These are phyloP conservation scores for Nannoperca obscura DNA, from an alignment of 2,797 vertebrate species.

Conservation along the genomic window DNA sequence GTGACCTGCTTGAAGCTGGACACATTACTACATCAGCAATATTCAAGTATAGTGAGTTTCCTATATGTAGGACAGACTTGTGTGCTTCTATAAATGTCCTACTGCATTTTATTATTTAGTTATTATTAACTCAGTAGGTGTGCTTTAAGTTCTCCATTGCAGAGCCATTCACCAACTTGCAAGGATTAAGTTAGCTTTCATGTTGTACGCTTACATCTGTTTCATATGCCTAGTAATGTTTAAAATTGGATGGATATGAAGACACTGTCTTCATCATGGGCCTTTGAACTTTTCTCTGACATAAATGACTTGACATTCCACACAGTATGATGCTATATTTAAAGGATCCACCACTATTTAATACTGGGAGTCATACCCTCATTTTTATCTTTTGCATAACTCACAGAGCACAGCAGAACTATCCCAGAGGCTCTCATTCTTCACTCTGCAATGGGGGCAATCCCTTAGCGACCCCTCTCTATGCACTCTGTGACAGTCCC, in stretches of 20 bases:
- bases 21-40: not conserved
- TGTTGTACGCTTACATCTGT: not conserved
- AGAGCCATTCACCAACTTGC: not conserved
- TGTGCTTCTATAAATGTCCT: not conserved
- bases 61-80: not conserved
- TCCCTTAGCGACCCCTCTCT: slow-evolving; percentile 62
- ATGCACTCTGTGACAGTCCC: slow-evolving; percentile 70
- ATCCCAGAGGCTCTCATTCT: slow-evolving; percentile 40
- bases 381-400: slow-evolving; percentile 46
- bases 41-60: not conserved
- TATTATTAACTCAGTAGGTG: not conserved
- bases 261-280: not conserved
- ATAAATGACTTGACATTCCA: slow-evolving; percentile 27
- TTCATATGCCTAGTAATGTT: not conserved
- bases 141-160: not conserved
- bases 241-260: not conserved
- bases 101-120: not conserved
- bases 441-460: slow-evolving; percentile 54
- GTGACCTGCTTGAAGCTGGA: not conserved
- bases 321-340: slow-evolving; percentile 14
- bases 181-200: not conserved
- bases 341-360: slow-evolving; percentile 34
- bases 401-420: slow-evolving; percentile 30
- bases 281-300: slow-evolving; percentile 12
- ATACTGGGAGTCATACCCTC: slow-evolving; percentile 13